These are phyloP conservation scores for Psittacula echo DNA, from an alignment of 2,797 vertebrate genomes.

Conservation along the genomic window DNA sequence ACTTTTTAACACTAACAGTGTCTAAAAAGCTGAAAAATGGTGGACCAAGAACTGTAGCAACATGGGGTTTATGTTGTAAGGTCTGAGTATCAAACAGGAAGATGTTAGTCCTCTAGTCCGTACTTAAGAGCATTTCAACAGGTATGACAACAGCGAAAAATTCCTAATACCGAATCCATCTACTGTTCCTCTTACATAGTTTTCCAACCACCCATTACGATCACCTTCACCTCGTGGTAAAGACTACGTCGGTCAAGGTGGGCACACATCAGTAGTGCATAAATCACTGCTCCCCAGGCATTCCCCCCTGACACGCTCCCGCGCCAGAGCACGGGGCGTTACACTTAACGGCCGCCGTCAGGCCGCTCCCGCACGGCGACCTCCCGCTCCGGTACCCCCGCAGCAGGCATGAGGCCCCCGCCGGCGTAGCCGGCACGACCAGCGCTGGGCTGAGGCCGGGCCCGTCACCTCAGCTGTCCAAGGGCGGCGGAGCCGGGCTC, in stretches of 20 bases:
- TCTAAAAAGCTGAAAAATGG: background rate
- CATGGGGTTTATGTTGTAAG: fast-evolving
- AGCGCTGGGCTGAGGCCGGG: background rate
- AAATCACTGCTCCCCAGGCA: background rate
- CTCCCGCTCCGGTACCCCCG: background rate
- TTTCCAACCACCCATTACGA: fast-evolving
- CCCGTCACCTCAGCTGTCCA: background rate
- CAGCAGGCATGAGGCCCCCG: background rate
- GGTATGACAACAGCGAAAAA: fast-evolving
- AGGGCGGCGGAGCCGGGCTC: background rate
- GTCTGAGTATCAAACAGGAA: background rate
- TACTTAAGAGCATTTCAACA: fast-evolving
- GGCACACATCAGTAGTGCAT: background rate
- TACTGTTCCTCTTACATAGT: fast-evolving
- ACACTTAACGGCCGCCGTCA: background rate
- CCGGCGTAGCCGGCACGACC: background rate
- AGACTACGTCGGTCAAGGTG: fast-evolving
- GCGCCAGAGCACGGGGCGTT: background rate
- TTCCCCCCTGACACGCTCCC: background rate
- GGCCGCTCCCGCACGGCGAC: background rate
- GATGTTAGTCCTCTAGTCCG: fast-evolving
- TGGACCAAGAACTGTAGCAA: fast-evolving
- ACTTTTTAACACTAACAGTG: background rate
- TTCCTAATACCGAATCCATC: fast-evolving
- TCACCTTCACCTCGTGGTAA: fast-evolving